Base-by-base conservation (phyloP, 2,113 vertebrate genomes). In the Platysternon megacephalum region DNA sequence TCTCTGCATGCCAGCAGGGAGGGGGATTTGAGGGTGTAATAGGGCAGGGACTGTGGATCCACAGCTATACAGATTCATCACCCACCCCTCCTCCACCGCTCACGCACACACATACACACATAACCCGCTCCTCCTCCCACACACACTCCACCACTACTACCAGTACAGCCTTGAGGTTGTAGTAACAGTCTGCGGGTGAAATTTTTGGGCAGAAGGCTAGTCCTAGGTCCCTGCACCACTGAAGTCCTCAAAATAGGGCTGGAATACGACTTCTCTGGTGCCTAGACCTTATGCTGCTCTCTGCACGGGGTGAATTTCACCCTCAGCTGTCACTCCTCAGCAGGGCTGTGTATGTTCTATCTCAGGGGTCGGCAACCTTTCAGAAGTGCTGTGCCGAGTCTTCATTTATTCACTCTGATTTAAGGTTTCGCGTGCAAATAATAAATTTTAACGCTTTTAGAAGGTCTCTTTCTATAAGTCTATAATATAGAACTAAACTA, bases 291-390 rank as follows among this genome's bases (percentile, higher is more conserved):
- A 51, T 46, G 2, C 82, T 84, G 88, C 85, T 89, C 49, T 53
- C 74, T 0, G n/a, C 84, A 53, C 88, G 6, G 53, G 10, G 7
- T 21, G 80, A 44, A 42, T 26, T 21, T 24, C 5, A 74, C 10
- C 21, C 90, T 91, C 92, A 88, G 86, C 88, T 93, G 61, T 93
- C 93, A 80, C 78, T 95, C 76, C 93, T 79, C 91, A 80, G 79
- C 81, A 4, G 3, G 91, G 35, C 80, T 26, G 26, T 87, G 78
- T 61, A 48, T 39, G 22, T 90, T 86, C 88, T 56, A 0, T 5
- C 51, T 86, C 87, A n/a, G n/a, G n/a, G n/a, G n/a, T n/a, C n/a
- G n/a, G n/a, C n/a, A n/a, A n/a, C n/a, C n/a, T n/a, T n/a, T n/a
- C n/a, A n/a, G n/a, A n/a, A n/a, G n/a, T n/a, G n/a, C n/a, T n/a